Evolutionary conservation across 2,888 invertebrate species (phyloP).

Genomic region (Hesperia comma): DNA sequence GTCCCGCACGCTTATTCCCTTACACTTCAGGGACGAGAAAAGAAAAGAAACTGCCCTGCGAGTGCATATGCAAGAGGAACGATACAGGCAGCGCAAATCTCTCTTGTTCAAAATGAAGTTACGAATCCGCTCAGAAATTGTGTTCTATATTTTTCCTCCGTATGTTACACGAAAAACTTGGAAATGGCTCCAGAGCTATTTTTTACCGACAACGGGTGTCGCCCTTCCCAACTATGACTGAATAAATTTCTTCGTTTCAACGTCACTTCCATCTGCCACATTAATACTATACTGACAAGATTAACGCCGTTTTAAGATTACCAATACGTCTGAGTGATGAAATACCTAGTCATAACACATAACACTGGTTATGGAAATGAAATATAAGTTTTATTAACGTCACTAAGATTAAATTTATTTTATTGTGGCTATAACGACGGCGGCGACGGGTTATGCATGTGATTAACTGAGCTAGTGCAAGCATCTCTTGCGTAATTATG

Average conservation of each 20-base stretch:
- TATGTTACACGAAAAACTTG: constrained; percentile 69
- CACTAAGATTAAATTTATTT: constrained; percentile 28
- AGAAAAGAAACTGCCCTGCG: constrained; percentile 60
- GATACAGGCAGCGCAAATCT: constrained; percentile 59
- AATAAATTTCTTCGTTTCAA: constrained; percentile 50
- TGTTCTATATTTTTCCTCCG: constrained; percentile 70
- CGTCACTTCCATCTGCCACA: constrained; percentile 46
- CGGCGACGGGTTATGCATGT: constrained; percentile 61
- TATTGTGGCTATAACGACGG: constrained; percentile 39
- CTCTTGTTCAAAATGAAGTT: constrained; percentile 76
- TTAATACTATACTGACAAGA: constrained; percentile 34
- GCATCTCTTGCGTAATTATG: constrained; percentile 72
- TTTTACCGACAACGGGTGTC: constrained; percentile 47
- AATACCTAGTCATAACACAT: not conserved
- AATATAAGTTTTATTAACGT: not conserved
- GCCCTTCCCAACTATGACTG: constrained; percentile 47
- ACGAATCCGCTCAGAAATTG: constrained; percentile 72
- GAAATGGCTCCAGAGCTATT: constrained; percentile 60
- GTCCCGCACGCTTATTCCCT: constrained; percentile 68
- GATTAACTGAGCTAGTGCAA: constrained; percentile 64
- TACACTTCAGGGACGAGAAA: constrained; percentile 61
- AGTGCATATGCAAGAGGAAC: constrained; percentile 67
- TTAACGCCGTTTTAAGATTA: constrained; percentile 23
- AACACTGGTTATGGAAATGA: not conserved
- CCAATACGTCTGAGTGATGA: not conserved